Conservation (phyloP, 1,140 invertebrate genomes). For the Drosophila teissieri region DNA sequence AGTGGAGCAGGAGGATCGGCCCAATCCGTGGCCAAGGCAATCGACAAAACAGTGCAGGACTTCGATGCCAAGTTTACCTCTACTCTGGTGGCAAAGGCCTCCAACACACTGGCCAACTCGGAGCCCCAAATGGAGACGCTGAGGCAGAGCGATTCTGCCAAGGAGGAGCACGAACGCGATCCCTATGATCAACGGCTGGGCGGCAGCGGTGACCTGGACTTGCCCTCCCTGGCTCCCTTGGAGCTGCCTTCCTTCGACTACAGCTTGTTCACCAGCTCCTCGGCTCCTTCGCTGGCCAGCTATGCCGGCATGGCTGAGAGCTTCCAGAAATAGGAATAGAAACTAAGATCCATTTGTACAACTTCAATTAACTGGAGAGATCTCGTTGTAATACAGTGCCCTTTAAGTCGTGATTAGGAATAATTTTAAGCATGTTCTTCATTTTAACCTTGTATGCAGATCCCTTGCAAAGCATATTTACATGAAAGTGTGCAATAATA, state of each 20-base stretch:
- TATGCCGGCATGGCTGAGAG: constrained; percentile 61
- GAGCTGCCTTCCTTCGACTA: constrained; percentile 79
- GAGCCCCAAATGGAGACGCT: constrained; percentile 55
- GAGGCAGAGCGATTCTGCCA: constrained; percentile 24
- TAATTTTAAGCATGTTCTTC: not conserved
- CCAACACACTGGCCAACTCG: constrained; percentile 11
- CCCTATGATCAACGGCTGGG: constrained; percentile 4
- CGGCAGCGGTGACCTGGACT: constrained; percentile 49
- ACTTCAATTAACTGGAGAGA: not conserved
- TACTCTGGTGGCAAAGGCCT: constrained; percentile 18
- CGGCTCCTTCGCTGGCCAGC: constrained; percentile 62
- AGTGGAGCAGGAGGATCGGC: constrained; percentile 46
- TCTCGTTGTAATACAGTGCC: constrained; percentile 1
- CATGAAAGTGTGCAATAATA: too few relatives aligned
- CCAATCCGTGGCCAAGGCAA: constrained; percentile 77
- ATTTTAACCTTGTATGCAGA: not conserved
- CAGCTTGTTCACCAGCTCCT: constrained; percentile 63
- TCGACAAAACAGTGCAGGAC: constrained; percentile 78
- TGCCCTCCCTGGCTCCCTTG: constrained; percentile 69
- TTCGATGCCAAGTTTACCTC: constrained; percentile 77
- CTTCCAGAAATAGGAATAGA: constrained; percentile 64
- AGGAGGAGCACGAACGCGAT: constrained; percentile 14
- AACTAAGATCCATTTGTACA: not conserved
- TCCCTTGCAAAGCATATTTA: not conserved
- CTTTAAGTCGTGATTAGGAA: not conserved